Evolutionary conservation across 2,113 vertebrate genomes (phyloP).

Genomic region (Myotis yumanensis): DNA sequence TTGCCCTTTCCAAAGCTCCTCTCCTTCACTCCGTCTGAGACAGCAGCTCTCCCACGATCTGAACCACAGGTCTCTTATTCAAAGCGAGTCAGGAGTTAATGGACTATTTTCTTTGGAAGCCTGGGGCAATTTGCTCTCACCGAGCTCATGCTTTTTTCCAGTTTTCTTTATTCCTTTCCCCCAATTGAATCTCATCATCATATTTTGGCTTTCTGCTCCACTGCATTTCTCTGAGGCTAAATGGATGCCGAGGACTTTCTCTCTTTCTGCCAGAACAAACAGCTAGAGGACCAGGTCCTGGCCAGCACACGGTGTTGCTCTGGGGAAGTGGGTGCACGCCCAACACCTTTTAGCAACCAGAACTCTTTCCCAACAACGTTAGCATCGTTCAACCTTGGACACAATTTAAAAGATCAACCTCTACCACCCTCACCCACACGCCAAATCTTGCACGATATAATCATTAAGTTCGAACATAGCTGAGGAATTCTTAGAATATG

Average conservation of each 20-base stretch:
- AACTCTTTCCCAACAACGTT: constrained; percentile 16
- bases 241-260: constrained; percentile 14
- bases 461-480: neutral
- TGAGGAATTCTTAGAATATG: neutral
- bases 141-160: constrained; percentile 2
- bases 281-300: neutral
- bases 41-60: neutral
- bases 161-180: constrained; percentile 47
- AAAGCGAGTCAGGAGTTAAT: neutral
- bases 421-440: accelerated
- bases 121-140: constrained; percentile 44
- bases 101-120: constrained; percentile 37
- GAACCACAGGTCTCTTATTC: neutral
- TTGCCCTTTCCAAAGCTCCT: neutral
- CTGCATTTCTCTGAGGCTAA: constrained; percentile 23
- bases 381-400: neutral
- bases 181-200: constrained; percentile 25
- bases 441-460: neutral
- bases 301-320: neutral
- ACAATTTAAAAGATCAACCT: neutral
- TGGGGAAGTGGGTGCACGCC: neutral
- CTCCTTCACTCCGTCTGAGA: neutral
- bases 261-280: constrained; percentile 48
- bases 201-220: constrained; percentile 50
- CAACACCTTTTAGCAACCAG: neutral